Evolutionary conservation across 2,888 invertebrate genomes (phyloP).

Genomic region (Thelaira solivaga): DNA sequence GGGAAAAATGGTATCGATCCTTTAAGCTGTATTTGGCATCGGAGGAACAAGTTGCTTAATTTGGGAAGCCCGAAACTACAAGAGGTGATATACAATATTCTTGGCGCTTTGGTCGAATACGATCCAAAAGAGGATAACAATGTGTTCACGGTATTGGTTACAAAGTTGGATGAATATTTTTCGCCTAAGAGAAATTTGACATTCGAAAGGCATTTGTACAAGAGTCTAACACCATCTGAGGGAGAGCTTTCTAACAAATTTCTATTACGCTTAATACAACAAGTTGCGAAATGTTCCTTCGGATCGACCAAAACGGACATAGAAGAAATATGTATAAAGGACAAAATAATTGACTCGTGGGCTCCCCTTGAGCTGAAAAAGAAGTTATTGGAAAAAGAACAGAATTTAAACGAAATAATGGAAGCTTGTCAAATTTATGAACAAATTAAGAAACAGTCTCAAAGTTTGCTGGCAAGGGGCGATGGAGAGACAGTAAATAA

Average conservation of each 20-base stretch:
- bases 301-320: constrained; percentile 3
- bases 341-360: constrained; percentile 48
- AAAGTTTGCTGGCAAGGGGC: background rate
- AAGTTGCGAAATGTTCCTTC: constrained; percentile 17
- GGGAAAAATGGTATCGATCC: constrained; percentile 50
- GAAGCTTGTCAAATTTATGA: constrained; percentile 47
- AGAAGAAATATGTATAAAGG: background rate
- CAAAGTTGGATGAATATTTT: constrained; percentile 56
- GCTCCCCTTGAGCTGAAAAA: constrained; percentile 47
- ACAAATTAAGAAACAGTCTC: constrained; percentile 43
- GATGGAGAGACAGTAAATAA: constrained; percentile 29
- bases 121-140: background rate
- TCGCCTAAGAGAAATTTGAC: constrained; percentile 61
- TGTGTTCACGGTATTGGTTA: constrained; percentile 49
- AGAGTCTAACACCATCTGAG: constrained; percentile 18
- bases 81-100: background rate
- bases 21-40: constrained; percentile 41
- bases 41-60: constrained; percentile 5
- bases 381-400: constrained; percentile 46
- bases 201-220: constrained; percentile 68
- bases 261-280: constrained; percentile 16
- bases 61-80: constrained; percentile 6
- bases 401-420: constrained; percentile 26
- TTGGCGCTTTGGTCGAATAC: constrained; percentile 30
- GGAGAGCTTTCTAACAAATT: constrained; percentile 27